phyloP scores from a whole-genome alignment of 2,797 vertebrate species.

The Lepilemur septentrionalis region DNA sequence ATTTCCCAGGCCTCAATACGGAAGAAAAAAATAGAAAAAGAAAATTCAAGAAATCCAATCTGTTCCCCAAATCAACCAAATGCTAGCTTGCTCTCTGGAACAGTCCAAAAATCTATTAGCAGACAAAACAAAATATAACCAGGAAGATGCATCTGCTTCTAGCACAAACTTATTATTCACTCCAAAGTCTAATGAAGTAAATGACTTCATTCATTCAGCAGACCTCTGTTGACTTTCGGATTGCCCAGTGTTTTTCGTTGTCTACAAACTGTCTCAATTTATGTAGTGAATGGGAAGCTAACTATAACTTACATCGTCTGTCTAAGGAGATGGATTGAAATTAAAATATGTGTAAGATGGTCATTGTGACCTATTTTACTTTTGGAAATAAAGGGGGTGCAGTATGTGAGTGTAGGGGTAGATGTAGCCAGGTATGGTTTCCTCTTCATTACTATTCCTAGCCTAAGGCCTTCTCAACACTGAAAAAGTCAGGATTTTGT shows the following conservation, averaged over 20 bases:
- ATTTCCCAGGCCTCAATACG: not conserved
- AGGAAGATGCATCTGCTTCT: not conserved
- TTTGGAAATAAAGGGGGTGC: not conserved
- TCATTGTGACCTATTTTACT: not conserved
- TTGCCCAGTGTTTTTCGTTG: not conserved
- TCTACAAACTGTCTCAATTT: not conserved
- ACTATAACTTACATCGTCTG: not conserved
- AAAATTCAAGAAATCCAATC: not conserved
- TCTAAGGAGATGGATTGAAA: not conserved
- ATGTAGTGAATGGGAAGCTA: not conserved
- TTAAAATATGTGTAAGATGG: not conserved
- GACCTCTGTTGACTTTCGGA: not conserved
- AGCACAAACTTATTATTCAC: not conserved
- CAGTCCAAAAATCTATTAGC: not conserved
- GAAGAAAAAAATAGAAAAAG: not conserved
- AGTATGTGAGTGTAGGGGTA: not conserved
- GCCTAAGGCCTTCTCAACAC: not conserved
- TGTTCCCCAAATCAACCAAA: slow-evolving; percentile 8
- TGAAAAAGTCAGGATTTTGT: not conserved
- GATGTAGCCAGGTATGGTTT: not conserved
- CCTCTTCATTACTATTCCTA: not conserved
- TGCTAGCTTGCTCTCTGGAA: not conserved
- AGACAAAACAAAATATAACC: slow-evolving; percentile 20
- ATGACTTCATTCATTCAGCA: not conserved
- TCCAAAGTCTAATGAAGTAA: not conserved